Conservation (phyloP, 2,113 vertebrate species). For the Carettochelys insculpta region DNA sequence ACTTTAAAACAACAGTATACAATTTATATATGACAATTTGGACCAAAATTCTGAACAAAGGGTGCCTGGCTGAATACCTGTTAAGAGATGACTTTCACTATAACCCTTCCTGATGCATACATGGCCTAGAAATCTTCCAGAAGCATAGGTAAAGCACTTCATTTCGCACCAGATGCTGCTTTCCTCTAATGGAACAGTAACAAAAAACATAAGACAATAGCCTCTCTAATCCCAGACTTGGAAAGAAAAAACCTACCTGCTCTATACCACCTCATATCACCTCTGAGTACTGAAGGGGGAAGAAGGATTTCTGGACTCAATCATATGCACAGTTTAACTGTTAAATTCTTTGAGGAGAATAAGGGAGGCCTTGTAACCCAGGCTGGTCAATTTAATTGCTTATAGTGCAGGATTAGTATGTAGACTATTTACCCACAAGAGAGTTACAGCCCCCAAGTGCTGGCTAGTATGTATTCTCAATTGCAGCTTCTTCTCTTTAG, state of each 20-base stretch:
- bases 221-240: neutral
- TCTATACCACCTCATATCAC: neutral
- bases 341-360: neutral
- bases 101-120: neutral
- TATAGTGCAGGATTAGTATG: neutral
- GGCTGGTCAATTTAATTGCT: neutral
- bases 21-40: too few species aligned
- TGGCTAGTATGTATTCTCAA: neutral
- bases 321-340: neutral
- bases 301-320: neutral
- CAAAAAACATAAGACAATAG: neutral
- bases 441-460: too few species aligned
- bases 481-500: neutral
- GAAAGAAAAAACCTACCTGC: neutral
- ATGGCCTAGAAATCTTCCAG: neutral
- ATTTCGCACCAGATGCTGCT: neutral
- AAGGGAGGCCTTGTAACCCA: neutral
- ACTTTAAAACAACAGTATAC: neutral
- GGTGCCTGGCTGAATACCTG: neutral
- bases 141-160: neutral
- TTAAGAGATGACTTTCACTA: neutral
- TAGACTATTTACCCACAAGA: too few species aligned
- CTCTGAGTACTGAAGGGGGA: neutral
- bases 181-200: neutral
- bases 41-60: neutral